Evolutionary conservation across 2,797 vertebrate species (phyloP).

Genomic region (Gymnoscopelus braueri): DNA sequence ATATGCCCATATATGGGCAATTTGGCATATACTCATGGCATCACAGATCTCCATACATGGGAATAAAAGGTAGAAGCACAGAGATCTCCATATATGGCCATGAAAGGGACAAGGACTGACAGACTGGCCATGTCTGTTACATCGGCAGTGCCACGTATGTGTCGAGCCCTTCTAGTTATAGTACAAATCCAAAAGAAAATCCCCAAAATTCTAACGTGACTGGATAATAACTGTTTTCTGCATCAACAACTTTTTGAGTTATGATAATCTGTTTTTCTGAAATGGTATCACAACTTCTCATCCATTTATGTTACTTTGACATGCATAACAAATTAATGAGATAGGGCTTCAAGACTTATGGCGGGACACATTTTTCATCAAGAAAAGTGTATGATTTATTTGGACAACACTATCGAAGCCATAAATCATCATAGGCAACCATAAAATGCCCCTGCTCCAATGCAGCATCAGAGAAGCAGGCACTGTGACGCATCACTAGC

Average conservation of each 20-base stretch:
- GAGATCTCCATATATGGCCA: too few relatives aligned
- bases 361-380: neutral
- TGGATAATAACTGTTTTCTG: constrained; percentile 43
- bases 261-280: neutral
- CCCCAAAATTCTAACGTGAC: constrained; percentile 15
- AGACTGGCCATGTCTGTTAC: too few relatives aligned
- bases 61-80: too few relatives aligned
- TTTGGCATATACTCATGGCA: too few relatives aligned
- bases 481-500: constrained; percentile 16
- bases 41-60: too few relatives aligned
- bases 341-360: constrained; percentile 4
- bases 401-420: constrained; percentile 38
- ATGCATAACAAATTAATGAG: constrained; percentile 36
- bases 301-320: constrained; percentile 48
- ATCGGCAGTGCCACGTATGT: too few relatives aligned
- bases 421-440: constrained; percentile 39
- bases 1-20: too few relatives aligned
- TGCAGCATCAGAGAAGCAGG: constrained; percentile 35
- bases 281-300: constrained; percentile 20
- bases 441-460: constrained; percentile 4
- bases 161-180: too few relatives aligned
- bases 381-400: constrained; percentile 27
- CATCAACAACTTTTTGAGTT: too few relatives aligned
- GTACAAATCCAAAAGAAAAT: constrained; percentile 1
- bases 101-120: too few relatives aligned